These are phyloP conservation scores for Melanotaenia trifasciata DNA, from an alignment of 2,797 vertebrate species.

Conservation along the genomic window DNA sequence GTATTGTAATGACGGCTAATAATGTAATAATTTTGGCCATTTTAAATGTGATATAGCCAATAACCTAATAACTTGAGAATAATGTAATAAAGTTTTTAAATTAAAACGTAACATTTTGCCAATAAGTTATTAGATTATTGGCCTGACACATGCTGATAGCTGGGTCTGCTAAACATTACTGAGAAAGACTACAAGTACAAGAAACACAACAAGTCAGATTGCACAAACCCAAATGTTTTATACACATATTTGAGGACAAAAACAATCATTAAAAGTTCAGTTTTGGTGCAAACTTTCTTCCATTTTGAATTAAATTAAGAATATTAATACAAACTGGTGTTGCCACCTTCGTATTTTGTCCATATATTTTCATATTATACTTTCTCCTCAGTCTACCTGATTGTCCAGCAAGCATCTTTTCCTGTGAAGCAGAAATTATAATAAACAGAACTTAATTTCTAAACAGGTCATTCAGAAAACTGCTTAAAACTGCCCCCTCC, in stretches of 20 bases:
- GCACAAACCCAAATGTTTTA: background rate
- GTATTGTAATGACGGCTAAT: too few species aligned
- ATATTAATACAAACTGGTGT: background rate
- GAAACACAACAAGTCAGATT: conserved; percentile 11
- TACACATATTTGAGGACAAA: conserved; percentile 7
- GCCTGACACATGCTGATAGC: background rate
- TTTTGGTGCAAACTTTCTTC: background rate
- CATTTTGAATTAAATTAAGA: background rate
- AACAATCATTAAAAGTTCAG: background rate
- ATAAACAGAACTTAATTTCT: background rate
- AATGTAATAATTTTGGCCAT: too few species aligned
- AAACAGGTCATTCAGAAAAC: background rate
- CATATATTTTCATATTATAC: conserved; percentile 13
- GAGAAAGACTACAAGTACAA: background rate
- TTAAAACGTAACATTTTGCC: too few species aligned
- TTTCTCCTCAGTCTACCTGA: background rate
- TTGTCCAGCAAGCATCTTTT: background rate
- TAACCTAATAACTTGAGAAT: too few species aligned
- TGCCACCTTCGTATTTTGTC: background rate
- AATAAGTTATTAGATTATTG: too few species aligned
- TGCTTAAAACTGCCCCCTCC: background rate
- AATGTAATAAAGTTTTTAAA: too few species aligned
- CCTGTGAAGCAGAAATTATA: conserved; percentile 1
- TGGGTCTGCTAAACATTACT: background rate
- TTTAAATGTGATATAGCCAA: too few species aligned